Conservation (phyloP, 2,888 invertebrate genomes). For the Timema cristinae region DNA sequence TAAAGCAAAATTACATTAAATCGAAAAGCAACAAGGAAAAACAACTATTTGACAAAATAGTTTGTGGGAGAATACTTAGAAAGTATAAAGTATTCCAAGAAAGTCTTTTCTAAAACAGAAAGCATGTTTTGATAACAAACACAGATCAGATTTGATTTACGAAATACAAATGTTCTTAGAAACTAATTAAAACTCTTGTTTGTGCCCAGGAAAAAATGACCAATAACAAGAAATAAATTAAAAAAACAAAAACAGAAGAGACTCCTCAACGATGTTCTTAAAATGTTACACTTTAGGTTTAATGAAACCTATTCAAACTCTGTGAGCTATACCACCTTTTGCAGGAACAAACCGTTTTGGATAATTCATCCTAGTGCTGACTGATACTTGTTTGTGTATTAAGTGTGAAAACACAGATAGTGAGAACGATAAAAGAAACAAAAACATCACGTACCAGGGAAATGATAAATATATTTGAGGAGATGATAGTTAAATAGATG, state of each 20-base stretch:
- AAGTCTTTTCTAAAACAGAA: no score
- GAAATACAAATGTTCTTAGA: no score
- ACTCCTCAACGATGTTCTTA: neutral
- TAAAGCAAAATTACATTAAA: no score
- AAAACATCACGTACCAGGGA: neutral
- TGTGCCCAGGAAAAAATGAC: neutral
- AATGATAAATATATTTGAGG: neutral
- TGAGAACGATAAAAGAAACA: neutral
- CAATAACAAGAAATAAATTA: neutral
- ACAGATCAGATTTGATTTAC: no score
- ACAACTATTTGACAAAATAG: no score
- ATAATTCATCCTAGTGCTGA: neutral
- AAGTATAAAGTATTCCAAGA: no score
- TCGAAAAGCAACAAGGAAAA: no score
- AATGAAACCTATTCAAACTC: neutral
- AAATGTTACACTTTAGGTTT: neutral
- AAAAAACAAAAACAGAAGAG: constrained; percentile 4
- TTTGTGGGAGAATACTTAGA: no score
- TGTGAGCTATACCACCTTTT: neutral
- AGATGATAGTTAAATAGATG: neutral
- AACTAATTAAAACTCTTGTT: no score
- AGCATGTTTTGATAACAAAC: no score
- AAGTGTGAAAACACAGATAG: neutral
- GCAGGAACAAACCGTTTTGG: neutral
- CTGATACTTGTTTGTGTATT: neutral